Base-by-base conservation (phyloP, 2,797 vertebrate species). In the Fistularia commersonii region DNA sequence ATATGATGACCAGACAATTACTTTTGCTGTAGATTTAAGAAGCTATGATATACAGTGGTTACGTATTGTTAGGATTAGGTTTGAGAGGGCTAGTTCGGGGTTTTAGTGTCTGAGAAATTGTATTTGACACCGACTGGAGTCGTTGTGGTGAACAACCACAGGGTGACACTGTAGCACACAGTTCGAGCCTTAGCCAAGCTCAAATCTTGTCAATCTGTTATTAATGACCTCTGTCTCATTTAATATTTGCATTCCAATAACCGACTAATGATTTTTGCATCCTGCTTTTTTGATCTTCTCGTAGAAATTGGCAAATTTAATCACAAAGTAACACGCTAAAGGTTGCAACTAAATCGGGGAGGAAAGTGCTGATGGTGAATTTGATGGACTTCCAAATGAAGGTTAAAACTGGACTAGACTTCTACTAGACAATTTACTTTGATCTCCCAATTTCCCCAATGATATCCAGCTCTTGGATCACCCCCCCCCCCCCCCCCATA, bases 341-440 rank as follows among this genome's bases (percentile, higher is more conserved):
- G 42, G 35, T 54, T 61, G 52, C 45, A 8, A 72, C 35, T 57
- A 65, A 81, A 74, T 77, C 49, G 77, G 67, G 69, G 47, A 13
- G 32, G 8, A 37, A 57, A 51, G 51, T 64, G n/a, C 13, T 9
- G 3, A 47, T 58, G 40, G 45, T 41, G 56, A 81, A 87, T 86
- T 76, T 78, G 79, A 86, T 84, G 79, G 85, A 88, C 77, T 88
- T 76, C 70, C 49, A 77, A 81, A 86, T 87, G 81, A 88, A 74
- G 51, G 52, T 35, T 65, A 72, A 82, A 82, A 67, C 79, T 48
- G 70, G 79, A 82, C 81, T 67, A 76, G 79, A 64, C 69, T 74
- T 37, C 60, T 61, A 59, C 75, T 66, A 81, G 77, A 86, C 82
- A 82, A 81, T 84, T 78, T 66, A 42, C 83, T 87, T 87, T 88